Base-by-base conservation (phyloP, 2,113 vertebrate genomes). In the Neodon shergylaensis region DNA sequence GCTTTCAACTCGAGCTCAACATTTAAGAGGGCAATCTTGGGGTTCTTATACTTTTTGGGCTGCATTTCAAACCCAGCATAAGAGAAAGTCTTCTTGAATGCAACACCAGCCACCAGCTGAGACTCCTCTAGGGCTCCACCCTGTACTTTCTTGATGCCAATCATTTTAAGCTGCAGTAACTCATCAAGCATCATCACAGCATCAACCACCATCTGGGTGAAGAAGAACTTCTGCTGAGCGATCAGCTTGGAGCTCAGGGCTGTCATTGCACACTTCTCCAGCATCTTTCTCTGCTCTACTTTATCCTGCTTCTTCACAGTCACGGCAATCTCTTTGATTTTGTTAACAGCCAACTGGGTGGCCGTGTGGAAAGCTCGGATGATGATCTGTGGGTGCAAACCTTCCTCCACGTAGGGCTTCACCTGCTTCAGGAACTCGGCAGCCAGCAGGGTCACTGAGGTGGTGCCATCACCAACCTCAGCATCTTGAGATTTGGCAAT, bases 1-100 rank as follows among this genome's bases (percentile, higher is more conserved):
- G 99, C 99, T 97, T 99, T 99, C 78, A 99, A 98, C 97, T 99
- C 99, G 65, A 99, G 98, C 98, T 99, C 99, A 52, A 99, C 98
- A 0, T 99, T 99, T 88, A 99, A 99, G 96, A 99, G 96, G 12
- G 99, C 99, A 0, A 99, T 99, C 97, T 97, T 99, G 82, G 99
- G 99, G 10, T 98, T 98, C 19, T 99, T 98, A 5, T 99, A 99
- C 81, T 98, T 99, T 97, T 99, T 99, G 87, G 99, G 99, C 96
- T 99, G 99, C 99, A 99, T 99, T 98, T 99, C 99, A 97, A 99
- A 99, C 0, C 99, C 99, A 13, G 99, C 99, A 0, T 99, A 99
- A 26, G 99, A 99, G 97, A 99, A 99, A 0, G 99, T 99, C 98
- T 99, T 99, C 98, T 99, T 99, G 95, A 99, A 99, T 3, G 99